These are phyloP conservation scores for Drosophila hawaiiensis DNA, from an alignment of 2,888 invertebrate species.

Conservation along the genomic window DNA sequence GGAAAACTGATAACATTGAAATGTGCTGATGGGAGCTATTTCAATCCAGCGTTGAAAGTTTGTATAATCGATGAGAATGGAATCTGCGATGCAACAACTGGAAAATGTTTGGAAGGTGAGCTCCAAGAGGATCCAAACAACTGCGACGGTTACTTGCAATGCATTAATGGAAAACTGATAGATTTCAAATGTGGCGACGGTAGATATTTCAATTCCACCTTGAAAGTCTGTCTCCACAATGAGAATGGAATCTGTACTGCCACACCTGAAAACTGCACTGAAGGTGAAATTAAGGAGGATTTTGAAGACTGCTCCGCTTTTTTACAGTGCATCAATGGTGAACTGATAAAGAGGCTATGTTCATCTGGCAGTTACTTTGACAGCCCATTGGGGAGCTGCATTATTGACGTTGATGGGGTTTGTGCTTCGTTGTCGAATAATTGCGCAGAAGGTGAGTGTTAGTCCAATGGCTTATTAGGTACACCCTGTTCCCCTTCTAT, in stretches of 20 bases:
- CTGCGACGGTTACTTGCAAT: conserved; percentile 14
- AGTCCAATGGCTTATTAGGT: background rate
- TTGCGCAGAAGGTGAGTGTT: conserved; percentile 36
- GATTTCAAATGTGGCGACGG: conserved; percentile 5
- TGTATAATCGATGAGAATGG: conserved; percentile 21
- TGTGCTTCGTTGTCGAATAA: conserved; percentile 14
- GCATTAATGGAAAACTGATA: background rate
- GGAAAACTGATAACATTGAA: background rate
- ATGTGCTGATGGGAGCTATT: conserved; percentile 20
- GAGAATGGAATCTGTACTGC: background rate
- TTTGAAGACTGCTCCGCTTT: conserved; percentile 14
- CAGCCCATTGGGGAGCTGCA: conserved; percentile 13
- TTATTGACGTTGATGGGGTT: conserved; percentile 17
- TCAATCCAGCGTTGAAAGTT: background rate
- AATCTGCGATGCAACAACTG: conserved; percentile 2
- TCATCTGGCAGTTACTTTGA: conserved; percentile 32
- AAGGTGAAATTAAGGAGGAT: conserved; percentile 5
- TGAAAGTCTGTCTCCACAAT: conserved; percentile 14
- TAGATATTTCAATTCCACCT: conserved; percentile 10
- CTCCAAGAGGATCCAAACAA: background rate
- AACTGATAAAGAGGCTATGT: background rate
- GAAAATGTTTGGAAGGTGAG: background rate
- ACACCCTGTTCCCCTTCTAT: background rate
- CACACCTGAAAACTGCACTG: background rate
- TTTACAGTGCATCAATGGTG: conserved; percentile 33